phyloP scores from a whole-genome alignment of 2,113 vertebrate species.

The Aythya baeri region DNA sequence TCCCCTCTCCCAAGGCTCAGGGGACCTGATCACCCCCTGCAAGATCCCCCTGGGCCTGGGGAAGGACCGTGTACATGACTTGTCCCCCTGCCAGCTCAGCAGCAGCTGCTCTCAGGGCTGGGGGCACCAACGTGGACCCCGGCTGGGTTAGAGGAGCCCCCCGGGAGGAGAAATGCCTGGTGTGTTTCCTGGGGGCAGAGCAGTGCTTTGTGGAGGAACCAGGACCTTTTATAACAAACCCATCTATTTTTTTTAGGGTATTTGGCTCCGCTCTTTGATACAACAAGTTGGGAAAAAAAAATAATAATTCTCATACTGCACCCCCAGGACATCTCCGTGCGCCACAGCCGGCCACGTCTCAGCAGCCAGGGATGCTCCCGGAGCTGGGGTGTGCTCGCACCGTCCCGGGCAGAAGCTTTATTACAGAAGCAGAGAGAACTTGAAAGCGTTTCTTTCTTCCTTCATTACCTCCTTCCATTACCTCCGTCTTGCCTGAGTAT shows the following conservation, averaged over 20 bases:
- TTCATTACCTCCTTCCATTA: background rate
- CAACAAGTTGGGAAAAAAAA: fast-evolving
- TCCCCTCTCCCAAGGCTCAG: background rate
- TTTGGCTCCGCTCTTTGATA: background rate
- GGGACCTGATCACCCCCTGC: background rate
- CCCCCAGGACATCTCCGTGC: fast-evolving
- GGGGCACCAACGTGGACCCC: background rate
- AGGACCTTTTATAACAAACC: background rate
- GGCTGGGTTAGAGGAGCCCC: background rate
- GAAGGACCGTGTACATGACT: background rate
- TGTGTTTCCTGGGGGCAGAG: fast-evolving
- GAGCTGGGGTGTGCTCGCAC: background rate
- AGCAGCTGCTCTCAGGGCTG: background rate
- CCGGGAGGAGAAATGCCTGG: fast-evolving
- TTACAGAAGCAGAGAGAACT: background rate
- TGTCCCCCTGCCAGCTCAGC: background rate
- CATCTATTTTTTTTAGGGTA: background rate
- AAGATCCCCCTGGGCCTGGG: background rate
- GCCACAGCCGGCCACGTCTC: background rate
- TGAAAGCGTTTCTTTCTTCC: background rate
- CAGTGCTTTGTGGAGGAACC: background rate
- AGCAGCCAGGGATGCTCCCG: background rate
- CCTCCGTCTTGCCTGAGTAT: background rate
- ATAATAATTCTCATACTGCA: background rate
- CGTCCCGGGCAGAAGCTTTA: background rate